These are phyloP conservation scores for Mesorhabditis spiculigera DNA, from an alignment of 2,888 invertebrate genomes.

Conservation along the genomic window DNA sequence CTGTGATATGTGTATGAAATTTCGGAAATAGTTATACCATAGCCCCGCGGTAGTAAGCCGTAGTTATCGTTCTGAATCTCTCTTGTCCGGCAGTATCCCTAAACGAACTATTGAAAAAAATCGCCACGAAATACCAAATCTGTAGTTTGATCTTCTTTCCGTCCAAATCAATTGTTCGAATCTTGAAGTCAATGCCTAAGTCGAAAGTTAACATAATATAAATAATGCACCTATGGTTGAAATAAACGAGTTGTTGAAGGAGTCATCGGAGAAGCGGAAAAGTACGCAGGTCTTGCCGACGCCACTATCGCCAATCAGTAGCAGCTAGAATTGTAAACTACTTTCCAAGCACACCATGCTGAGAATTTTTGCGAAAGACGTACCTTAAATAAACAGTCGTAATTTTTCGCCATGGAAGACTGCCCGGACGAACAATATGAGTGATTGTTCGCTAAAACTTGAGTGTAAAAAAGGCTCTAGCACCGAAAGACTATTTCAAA, in stretches of 20 bases:
- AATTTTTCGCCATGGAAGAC: slow-evolving; percentile 33
- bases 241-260: slow-evolving; percentile 67
- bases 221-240: slow-evolving; percentile 51
- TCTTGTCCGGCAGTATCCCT: slow-evolving; percentile 99
- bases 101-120: slow-evolving; percentile 29
- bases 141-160: slow-evolving; percentile 67
- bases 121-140: slow-evolving; percentile 61
- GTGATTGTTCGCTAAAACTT: too few relatives aligned
- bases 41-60: slow-evolving; percentile 98
- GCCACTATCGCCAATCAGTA: slow-evolving; percentile 44
- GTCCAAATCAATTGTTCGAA: slow-evolving; percentile 65
- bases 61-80: slow-evolving; percentile 95
- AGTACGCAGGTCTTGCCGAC: slow-evolving; percentile 64
- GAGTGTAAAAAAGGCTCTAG: too few relatives aligned
- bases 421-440: neutral
- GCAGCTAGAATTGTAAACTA: slow-evolving; percentile 24
- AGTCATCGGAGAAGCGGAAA: slow-evolving; percentile 67
- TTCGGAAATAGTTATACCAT: slow-evolving; percentile 66
- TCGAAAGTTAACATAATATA: slow-evolving; percentile 14
- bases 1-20: slow-evolving; percentile 12
- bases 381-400: slow-evolving; percentile 40
- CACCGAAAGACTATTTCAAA: too few relatives aligned
- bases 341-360: slow-evolving; percentile 3
- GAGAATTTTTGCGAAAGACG: slow-evolving; percentile 5
- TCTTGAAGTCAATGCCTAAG: slow-evolving; percentile 69